A percentile compares a stretch with the other conserved stretches of the same genome.
phyloP scores from a whole-genome alignment of 2,797 vertebrate genomes.

The Mus caroli region DNA sequence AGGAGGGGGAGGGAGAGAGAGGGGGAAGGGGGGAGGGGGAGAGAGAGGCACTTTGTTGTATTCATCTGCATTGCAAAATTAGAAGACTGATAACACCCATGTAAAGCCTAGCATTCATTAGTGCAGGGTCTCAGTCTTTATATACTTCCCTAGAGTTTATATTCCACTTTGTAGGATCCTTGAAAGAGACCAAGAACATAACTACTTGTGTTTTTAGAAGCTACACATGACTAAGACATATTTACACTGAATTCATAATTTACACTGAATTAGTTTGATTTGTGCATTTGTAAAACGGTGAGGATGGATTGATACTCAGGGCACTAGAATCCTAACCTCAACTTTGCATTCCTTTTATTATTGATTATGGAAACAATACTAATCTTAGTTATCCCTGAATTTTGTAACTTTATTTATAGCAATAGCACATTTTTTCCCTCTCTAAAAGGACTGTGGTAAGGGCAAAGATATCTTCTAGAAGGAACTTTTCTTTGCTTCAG shows the following conservation, averaged over 20 bases:
- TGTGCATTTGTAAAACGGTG: neutral
- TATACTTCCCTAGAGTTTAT: neutral
- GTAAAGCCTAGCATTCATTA: neutral
- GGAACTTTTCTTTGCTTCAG: neutral
- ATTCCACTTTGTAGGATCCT: neutral
- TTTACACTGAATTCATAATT: neutral
- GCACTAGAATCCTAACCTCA: neutral
- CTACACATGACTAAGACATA: neutral
- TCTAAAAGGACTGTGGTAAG: neutral
- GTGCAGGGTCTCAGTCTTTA: neutral
- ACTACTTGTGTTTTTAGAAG: neutral
- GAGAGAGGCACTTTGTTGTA: neutral
- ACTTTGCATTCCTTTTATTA: slow-evolving; percentile 5
- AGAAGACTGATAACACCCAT: neutral
- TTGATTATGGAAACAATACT: neutral
- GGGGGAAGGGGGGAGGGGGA: too few species aligned
- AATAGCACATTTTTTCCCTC: neutral
- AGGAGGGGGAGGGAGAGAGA: too few species aligned
- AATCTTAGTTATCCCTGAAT: neutral
- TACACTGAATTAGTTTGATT: neutral
- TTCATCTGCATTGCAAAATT: neutral
- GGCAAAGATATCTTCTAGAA: neutral
- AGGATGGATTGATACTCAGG: neutral
- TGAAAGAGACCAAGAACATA: slow-evolving; percentile 27
- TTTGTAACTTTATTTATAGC: neutral